Conservation (phyloP, 2,888 invertebrate genomes). For the Drosophila recens region DNA sequence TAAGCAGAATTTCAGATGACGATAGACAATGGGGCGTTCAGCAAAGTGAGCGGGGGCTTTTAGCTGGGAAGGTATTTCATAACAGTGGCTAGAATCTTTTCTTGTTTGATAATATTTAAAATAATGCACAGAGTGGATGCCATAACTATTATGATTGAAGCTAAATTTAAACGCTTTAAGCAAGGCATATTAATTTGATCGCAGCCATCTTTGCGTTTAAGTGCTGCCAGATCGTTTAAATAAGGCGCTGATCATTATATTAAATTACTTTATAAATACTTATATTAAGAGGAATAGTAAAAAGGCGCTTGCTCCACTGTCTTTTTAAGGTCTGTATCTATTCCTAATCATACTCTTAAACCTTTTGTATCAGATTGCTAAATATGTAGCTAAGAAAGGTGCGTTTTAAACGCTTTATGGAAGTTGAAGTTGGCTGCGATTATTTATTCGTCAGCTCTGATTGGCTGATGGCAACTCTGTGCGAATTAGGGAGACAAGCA, state of each 20-base stretch:
- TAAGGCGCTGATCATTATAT: background rate
- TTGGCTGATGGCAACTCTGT: constrained; percentile 28
- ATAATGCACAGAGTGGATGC: constrained; percentile 14
- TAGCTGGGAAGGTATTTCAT: constrained; percentile 9
- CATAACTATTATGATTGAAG: constrained; percentile 3
- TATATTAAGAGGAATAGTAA: background rate
- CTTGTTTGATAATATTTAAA: constrained; percentile 16
- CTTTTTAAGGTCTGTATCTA: background rate
- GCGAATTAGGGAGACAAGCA: constrained; percentile 3
- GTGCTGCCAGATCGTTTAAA: background rate
- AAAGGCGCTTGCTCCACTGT: constrained; percentile 1
- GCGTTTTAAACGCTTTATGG: constrained; percentile 33
- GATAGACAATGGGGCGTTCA: constrained; percentile 50
- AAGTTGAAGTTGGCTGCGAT: constrained; percentile 31
- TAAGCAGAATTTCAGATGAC: constrained; percentile 80
- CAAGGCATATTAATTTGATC: too few species aligned
- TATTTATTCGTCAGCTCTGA: constrained; percentile 10
- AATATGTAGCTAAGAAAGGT: background rate
- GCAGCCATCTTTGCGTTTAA: too few species aligned
- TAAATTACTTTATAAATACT: background rate
- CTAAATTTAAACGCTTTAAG: background rate
- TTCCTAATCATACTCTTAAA: background rate
- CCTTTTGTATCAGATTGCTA: background rate
- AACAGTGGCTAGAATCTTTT: constrained; percentile 12
- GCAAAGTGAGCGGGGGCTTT: constrained; percentile 11